Evolutionary conservation across 2,888 invertebrate genomes (phyloP).

Genomic region (Yponomeuta cagnagella): DNA sequence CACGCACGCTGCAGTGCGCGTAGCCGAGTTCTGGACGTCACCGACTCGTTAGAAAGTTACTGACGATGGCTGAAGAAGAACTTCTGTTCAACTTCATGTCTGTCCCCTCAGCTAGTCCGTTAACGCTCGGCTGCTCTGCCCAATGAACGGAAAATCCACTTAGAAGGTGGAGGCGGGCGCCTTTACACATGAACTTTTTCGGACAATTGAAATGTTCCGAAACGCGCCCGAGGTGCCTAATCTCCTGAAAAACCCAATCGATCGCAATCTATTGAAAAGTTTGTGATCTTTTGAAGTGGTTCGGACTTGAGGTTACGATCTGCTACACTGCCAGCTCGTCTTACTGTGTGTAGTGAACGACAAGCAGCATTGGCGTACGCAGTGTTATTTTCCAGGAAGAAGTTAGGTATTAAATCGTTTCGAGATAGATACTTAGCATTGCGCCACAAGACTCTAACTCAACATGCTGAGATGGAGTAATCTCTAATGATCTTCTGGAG

Average conservation of each 20-base stretch:
- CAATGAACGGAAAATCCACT: not conserved
- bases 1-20: too few species aligned
- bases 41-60: too few species aligned
- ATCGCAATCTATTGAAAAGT: not conserved
- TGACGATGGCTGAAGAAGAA: not conserved
- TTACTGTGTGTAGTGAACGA: too few species aligned
- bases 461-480: too few species aligned
- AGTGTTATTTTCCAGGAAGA: too few species aligned
- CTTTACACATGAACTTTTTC: constrained; percentile 1
- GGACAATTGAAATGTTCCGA: not conserved
- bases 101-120: not conserved
- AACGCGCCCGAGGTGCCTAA: not conserved
- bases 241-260: not conserved
- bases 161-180: not conserved
- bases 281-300: not conserved
- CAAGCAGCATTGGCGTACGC: too few species aligned
- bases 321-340: too few species aligned
- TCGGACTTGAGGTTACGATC: not conserved
- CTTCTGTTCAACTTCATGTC: not conserved
- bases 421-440: too few species aligned
- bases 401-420: too few species aligned
- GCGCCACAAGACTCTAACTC: too few species aligned
- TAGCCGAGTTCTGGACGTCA: too few species aligned
- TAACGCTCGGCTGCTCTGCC: not conserved
- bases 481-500: too few species aligned